Evolutionary conservation across 2,113 vertebrate species (phyloP), one percentile per base, ranked within the genome.

Genomic region (Morone saxatilis): DNA sequence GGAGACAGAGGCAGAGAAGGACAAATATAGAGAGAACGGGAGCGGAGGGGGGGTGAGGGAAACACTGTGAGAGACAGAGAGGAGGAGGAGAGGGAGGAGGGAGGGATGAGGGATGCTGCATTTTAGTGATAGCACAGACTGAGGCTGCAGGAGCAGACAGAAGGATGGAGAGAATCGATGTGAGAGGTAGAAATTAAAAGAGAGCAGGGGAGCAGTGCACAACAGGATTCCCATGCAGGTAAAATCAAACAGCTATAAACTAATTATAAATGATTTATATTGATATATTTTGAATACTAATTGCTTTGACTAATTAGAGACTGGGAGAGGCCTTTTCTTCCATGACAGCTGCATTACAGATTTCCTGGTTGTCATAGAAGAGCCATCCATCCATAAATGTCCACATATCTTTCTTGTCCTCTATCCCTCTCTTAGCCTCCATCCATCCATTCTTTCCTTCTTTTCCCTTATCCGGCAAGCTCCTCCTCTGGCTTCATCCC

Each of bases 71-170:
- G 68, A 71, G 79, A 80, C 59, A 76, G 31, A 76, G 70, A 48
- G 45, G 56, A 82, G 19, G 78, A 72, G 70, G 69, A 53, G 68
- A 68, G 38, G 54, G 6, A 74, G 80, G 73, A 62, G 85, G 70
- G 78, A 73, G 62, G 31, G 31, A 31, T 31, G 72, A 68, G 88
- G 80, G 83, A 84, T 83, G 88, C 83, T 93, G 92, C 86, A 86
- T 85, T 93, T 92, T 78, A 88, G 77, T 87, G 86, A 92, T 80
- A 86, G 84, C 90, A 90, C 84, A 91, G 86, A 85, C 86, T 66
- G 88, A 86, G 76, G 82, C 89, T 86, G 88, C 82, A 88, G 79
- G 76, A 84, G 89, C 73, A 90, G 84, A 87, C 81, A 85, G 76
- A 83, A 71, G 84, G 81, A 86, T 82, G 80, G 57, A 79, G 80